These are phyloP conservation scores for Tiliacea aurago DNA, from an alignment of 2,888 invertebrate genomes.

Conservation along the genomic window DNA sequence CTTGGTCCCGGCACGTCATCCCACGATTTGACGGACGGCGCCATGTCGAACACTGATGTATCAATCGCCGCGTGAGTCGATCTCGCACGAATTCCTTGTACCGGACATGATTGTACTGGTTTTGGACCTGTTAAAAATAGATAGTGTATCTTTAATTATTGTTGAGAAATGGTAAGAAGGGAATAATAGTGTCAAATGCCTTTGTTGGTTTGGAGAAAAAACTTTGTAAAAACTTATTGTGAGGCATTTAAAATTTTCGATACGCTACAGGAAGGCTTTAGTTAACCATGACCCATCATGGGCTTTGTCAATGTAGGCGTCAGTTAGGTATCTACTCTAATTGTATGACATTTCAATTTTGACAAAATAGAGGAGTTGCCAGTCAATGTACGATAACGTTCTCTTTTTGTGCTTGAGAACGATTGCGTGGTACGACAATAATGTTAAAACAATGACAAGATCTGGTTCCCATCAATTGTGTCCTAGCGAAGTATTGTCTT, in stretches of 20 bases:
- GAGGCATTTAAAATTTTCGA: neutral
- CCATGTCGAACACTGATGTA: constrained; percentile 77
- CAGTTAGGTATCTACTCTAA: neutral
- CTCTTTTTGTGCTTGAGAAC: neutral
- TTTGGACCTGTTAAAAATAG: constrained; percentile 65
- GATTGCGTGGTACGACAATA: constrained; percentile 6
- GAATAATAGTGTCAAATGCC: neutral
- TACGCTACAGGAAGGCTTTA: neutral
- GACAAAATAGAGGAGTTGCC: no score
- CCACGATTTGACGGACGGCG: constrained; percentile 86
- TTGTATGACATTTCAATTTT: neutral
- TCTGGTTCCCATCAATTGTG: constrained; percentile 34
- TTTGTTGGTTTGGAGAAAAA: neutral
- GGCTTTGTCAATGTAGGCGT: neutral
- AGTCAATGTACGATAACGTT: neutral
- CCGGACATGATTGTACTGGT: constrained; percentile 73
- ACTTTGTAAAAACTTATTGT: neutral
- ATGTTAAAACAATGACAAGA: constrained; percentile 8
- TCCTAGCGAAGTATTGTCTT: constrained; percentile 9
- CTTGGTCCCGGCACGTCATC: constrained; percentile 91
- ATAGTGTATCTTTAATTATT: neutral
- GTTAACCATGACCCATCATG: neutral
- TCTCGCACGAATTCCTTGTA: constrained; percentile 78
- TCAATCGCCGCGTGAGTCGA: constrained; percentile 83
- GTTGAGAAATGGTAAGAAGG: neutral